Percentiles rank a stretch among this genome's conserved stretches.
Evolutionary conservation across 2,888 invertebrate genomes (phyloP).

Genomic region (Orgyia antiqua): DNA sequence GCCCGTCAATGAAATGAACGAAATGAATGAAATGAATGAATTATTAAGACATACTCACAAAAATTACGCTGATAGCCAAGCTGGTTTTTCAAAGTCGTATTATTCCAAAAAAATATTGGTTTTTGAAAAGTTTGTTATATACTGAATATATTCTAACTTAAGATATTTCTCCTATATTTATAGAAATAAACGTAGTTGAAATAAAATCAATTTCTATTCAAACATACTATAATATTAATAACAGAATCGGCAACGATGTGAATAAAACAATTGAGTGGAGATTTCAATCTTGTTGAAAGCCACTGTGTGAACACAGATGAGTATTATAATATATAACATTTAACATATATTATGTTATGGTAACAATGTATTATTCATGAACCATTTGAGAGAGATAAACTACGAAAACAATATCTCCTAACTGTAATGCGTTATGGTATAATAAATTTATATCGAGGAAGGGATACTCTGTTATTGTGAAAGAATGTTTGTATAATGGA

Average conservation of each 20-base stretch:
- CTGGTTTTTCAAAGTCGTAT: no score
- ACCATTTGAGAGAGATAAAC: slow-evolving; percentile 35
- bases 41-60: no score
- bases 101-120: no score
- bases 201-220: no score
- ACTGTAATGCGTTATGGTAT: slow-evolving; percentile 21
- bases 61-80: no score
- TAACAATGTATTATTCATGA: slow-evolving; percentile 56
- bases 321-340: slow-evolving; percentile 32
- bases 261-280: slow-evolving; percentile 39
- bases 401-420: slow-evolving; percentile 30
- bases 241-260: slow-evolving; percentile 30
- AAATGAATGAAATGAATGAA: no score
- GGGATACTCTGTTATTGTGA: slow-evolving; percentile 28
- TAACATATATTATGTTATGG: slow-evolving; percentile 34
- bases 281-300: slow-evolving; percentile 62
- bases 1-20: no score
- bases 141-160: no score
- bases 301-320: slow-evolving; percentile 22
- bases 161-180: no score
- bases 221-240: no score
- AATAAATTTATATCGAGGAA: slow-evolving; percentile 32
- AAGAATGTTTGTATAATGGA: slow-evolving; percentile 23
- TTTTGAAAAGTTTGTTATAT: no score
- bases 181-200: no score